Conservation (phyloP, 2,797 vertebrate genomes). For the Gallinago solitaria region DNA sequence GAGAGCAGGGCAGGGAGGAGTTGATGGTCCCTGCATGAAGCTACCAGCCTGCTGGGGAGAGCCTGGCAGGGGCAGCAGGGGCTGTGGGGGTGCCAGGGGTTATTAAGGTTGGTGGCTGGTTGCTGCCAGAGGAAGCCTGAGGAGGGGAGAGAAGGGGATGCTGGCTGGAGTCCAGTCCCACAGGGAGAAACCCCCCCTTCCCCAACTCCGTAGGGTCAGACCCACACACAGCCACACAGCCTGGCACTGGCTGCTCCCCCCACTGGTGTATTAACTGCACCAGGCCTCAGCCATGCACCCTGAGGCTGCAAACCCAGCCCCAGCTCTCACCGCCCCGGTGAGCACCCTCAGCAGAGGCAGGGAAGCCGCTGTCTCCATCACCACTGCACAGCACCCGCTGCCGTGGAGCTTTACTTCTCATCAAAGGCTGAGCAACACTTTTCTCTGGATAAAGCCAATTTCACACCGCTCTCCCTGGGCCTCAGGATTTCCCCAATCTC, state of each 20-base stretch:
- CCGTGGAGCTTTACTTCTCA: neutral
- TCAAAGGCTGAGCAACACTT: neutral
- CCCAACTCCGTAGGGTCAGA: neutral
- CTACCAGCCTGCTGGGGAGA: fast-evolving
- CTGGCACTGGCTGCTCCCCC: too few species aligned
- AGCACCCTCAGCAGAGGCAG: neutral
- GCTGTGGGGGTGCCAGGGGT: neutral
- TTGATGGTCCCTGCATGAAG: neutral
- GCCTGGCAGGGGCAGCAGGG: neutral
- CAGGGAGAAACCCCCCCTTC: neutral
- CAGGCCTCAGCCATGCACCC: neutral
- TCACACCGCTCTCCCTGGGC: neutral
- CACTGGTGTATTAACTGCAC: neutral
- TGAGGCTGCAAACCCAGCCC: neutral
- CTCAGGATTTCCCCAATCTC: neutral
- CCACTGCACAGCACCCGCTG: fast-evolving
- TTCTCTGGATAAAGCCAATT: neutral
- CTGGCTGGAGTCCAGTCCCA: neutral
- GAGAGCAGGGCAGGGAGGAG: neutral
- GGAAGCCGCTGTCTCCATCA: fast-evolving
- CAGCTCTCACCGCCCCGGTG: neutral
- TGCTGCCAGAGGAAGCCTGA: neutral
- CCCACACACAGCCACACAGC: neutral
- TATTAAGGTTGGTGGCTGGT: neutral
- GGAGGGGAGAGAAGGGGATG: neutral